phyloP scores from a whole-genome alignment of 2,888 invertebrate genomes.

The Nyleta sp. region DNA sequence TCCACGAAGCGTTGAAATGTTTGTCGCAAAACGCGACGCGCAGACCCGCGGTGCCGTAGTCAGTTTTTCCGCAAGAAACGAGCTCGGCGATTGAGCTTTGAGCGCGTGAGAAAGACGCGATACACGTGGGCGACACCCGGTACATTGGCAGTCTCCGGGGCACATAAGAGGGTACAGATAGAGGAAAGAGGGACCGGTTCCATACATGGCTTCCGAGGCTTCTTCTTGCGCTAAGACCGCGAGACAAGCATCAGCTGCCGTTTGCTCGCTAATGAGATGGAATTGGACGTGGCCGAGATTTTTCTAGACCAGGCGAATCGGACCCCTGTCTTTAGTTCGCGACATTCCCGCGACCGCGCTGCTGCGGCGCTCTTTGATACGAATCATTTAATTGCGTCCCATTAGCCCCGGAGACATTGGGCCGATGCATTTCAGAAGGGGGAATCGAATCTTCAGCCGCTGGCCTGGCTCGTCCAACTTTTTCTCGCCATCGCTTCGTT shows the following conservation, averaged over 20 bases:
- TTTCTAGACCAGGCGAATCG: conserved; percentile 78
- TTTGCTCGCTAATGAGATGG: conserved; percentile 82
- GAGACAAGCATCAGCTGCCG: conserved; percentile 82
- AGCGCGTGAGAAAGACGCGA: conserved; percentile 72
- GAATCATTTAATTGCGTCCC: conserved; percentile 83
- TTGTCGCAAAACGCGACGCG: conserved; percentile 4
- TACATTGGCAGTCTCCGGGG: conserved; percentile 69
- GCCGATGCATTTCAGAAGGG: conserved; percentile 58
- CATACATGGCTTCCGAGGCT: conserved; percentile 82
- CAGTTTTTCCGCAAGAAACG: conserved; percentile 55
- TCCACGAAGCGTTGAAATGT: conserved; percentile 30
- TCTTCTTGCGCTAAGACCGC: conserved; percentile 80
- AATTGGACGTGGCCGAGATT: conserved; percentile 83
- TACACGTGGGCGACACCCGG: conserved; percentile 77
- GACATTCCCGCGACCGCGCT: conserved; percentile 80
- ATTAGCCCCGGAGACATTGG: conserved; percentile 78
- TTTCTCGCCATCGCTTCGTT: conserved; percentile 80
- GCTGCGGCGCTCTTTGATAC: conserved; percentile 81
- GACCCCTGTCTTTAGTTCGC: conserved; percentile 76
- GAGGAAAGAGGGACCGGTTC: conserved; percentile 81
- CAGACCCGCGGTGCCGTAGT: background rate
- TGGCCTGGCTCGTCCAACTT: conserved; percentile 77
- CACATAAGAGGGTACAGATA: conserved; percentile 73
- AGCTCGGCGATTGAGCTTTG: conserved; percentile 20
- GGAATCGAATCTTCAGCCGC: conserved; percentile 65